Percentiles rank a stretch among this genome's conserved stretches.
Evolutionary conservation across 1,140 invertebrate genomes (phyloP).

Genomic region (Himalopsyche phryganea): DNA sequence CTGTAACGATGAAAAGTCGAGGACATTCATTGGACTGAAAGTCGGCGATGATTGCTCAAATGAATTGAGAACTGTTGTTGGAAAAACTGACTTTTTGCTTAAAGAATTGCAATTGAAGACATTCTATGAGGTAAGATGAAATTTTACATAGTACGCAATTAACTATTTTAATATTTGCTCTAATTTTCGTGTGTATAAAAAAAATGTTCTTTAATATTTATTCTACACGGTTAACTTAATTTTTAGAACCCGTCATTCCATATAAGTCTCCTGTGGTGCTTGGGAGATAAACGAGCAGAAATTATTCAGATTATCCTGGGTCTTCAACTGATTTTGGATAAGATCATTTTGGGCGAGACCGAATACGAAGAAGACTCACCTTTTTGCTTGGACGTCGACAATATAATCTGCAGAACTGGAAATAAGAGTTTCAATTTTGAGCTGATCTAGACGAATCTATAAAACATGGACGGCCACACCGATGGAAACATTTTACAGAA

Average conservation of each 20-base stretch:
- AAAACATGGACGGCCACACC: too few relatives aligned
- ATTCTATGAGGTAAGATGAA: constrained; percentile 59
- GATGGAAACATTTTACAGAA: too few relatives aligned
- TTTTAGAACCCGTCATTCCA: constrained; percentile 69
- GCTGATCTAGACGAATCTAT: not conserved
- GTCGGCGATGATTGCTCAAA: constrained; percentile 51
- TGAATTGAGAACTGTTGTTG: constrained; percentile 51
- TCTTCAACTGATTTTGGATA: constrained; percentile 43
- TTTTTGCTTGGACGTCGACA: constrained; percentile 33
- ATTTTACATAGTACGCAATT: too few relatives aligned
- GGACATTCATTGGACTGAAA: constrained; percentile 69
- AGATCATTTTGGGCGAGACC: constrained; percentile 39
- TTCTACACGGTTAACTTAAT: too few relatives aligned
- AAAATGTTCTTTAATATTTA: too few relatives aligned
- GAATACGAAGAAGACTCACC: constrained; percentile 34
- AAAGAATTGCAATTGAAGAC: constrained; percentile 62
- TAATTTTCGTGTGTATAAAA: too few relatives aligned
- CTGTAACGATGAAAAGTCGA: constrained; percentile 69
- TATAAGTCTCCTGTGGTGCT: constrained; percentile 63
- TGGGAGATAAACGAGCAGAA: constrained; percentile 56
- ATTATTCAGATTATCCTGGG: constrained; percentile 45
- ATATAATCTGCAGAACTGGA: constrained; percentile 31
- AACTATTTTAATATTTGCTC: too few relatives aligned
- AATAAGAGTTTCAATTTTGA: constrained; percentile 24
- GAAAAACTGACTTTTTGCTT: constrained; percentile 58